Percentiles rank a stretch among this genome's conserved stretches.
These are phyloP conservation scores for Epizoanthus scotinus DNA, from an alignment of 92 coral and sea anemone species.

Conservation along the genomic window DNA sequence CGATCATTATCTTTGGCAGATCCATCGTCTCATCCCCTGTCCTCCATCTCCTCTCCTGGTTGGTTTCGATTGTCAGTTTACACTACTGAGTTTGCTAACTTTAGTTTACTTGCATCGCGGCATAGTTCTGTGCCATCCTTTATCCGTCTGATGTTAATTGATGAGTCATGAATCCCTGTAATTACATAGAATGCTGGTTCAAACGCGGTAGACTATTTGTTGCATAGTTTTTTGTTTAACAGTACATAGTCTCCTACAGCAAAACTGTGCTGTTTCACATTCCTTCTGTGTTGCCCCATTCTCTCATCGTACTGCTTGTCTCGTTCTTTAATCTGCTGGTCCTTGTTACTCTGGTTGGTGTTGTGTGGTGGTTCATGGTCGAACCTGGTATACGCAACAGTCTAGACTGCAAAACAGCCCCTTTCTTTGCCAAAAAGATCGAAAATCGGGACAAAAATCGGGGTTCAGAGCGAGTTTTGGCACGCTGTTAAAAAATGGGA, in stretches of 20 bases:
- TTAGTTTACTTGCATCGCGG: no score
- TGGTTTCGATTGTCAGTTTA: no score
- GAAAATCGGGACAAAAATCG: no score
- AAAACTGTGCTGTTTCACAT: constrained; percentile 39
- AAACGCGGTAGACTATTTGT: constrained; percentile 46
- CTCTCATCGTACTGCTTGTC: constrained; percentile 33
- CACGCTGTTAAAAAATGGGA: no score
- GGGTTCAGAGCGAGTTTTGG: no score
- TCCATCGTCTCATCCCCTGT: no score
- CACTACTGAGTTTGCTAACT: no score
- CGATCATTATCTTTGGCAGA: no score
- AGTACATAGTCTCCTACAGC: constrained; percentile 20
- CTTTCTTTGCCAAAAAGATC: no score
- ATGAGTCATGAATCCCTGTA: constrained; percentile 34
- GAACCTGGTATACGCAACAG: no score
- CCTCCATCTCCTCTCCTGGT: no score
- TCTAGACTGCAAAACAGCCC: no score
- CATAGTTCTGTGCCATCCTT: constrained; percentile 21
- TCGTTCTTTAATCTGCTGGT: constrained; percentile 19
- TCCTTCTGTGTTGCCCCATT: constrained; percentile 29
- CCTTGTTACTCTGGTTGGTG: neutral
- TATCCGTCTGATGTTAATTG: constrained; percentile 32
- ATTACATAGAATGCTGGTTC: constrained; percentile 45
- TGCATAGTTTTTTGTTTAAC: constrained; percentile 30
- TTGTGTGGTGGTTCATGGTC: neutral